phyloP scores from a whole-genome alignment of 2,888 invertebrate species.

The Cacoxenus indagator region DNA sequence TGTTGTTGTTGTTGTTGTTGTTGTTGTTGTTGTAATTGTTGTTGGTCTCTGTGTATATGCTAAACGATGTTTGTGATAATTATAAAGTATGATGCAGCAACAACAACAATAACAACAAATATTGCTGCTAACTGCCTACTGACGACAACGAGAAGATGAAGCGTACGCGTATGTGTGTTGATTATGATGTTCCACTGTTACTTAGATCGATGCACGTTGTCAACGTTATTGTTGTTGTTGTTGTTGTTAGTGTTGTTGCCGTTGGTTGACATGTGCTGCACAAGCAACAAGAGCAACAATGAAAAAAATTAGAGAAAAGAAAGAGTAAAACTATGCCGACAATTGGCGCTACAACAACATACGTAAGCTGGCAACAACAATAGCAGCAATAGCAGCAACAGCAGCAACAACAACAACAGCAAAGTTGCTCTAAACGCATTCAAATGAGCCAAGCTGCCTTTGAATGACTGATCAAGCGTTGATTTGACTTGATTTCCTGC shows the following conservation, averaged over 20 bases:
- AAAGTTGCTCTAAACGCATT: slow-evolving; percentile 46
- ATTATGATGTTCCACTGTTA: slow-evolving; percentile 17
- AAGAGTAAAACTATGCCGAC: slow-evolving; percentile 49
- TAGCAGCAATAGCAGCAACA: background rate
- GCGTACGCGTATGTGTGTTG: slow-evolving; percentile 17
- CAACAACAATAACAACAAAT: background rate
- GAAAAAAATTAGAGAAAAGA: too few species aligned
- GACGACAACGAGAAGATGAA: background rate
- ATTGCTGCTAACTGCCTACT: slow-evolving; percentile 10
- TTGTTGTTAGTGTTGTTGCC: slow-evolving; percentile 34
- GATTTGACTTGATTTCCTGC: slow-evolving; percentile 67
- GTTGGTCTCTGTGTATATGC: slow-evolving; percentile 27
- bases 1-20: background rate
- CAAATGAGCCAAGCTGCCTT: slow-evolving; percentile 42
- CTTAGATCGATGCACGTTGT: background rate
- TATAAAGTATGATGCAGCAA: slow-evolving; percentile 35
- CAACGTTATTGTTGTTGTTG: slow-evolving; percentile 34
- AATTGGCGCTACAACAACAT: background rate
- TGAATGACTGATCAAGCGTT: slow-evolving; percentile 52
- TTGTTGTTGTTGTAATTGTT: background rate
- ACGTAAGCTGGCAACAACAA: slow-evolving; percentile 11
- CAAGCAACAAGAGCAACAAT: slow-evolving; percentile 51
- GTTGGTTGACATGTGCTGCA: slow-evolving; percentile 66
- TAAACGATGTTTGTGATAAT: slow-evolving; percentile 58
- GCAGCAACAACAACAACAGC: background rate